These are phyloP conservation scores for Disparrhopalites patrizii DNA, from an alignment of 2,888 invertebrate species.

Conservation along the genomic window DNA sequence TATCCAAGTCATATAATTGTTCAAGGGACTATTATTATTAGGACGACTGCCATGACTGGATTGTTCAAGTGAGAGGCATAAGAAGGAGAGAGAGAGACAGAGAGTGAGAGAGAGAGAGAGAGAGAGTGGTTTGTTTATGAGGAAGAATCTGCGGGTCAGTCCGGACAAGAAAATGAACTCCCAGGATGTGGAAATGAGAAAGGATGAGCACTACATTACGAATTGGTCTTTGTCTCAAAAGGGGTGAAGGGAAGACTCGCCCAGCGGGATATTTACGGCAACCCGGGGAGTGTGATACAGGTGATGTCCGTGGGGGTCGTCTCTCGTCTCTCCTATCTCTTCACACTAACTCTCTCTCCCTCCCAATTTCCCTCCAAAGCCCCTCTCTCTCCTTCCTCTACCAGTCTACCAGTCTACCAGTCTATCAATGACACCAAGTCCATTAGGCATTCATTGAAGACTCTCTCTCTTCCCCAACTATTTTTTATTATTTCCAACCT, in stretches of 20 bases:
- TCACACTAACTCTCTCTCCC: conserved; percentile 17
- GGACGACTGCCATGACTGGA: too few species aligned
- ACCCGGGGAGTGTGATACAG: conserved; percentile 47
- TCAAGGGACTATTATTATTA: too few species aligned
- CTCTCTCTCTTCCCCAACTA: too few species aligned
- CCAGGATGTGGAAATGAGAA: conserved; percentile 47
- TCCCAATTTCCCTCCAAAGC: too few species aligned
- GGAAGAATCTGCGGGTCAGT: conserved; percentile 13
- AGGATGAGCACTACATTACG: conserved; percentile 42
- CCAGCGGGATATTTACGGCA: conserved; percentile 48
- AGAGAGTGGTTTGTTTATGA: too few species aligned
- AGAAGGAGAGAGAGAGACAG: too few species aligned
- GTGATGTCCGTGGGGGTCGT: conserved; percentile 43
- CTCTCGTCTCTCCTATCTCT: conserved; percentile 35
- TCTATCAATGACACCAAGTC: conserved; percentile 20
- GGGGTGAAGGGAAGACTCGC: conserved; percentile 42
- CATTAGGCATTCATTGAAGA: conserved; percentile 18
- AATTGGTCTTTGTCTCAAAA: conserved; percentile 41
- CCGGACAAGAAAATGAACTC: conserved; percentile 31
- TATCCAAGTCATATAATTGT: too few species aligned
- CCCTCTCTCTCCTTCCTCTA: neutral
- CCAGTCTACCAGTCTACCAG: neutral
- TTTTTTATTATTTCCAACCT: neutral
- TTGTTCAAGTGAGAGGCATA: too few species aligned
- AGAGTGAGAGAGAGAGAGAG: too few species aligned